Evolutionary conservation across 2,113 vertebrate species (phyloP), one percentile per base, ranked within the genome.

Genomic region (Hassar affinis): DNA sequence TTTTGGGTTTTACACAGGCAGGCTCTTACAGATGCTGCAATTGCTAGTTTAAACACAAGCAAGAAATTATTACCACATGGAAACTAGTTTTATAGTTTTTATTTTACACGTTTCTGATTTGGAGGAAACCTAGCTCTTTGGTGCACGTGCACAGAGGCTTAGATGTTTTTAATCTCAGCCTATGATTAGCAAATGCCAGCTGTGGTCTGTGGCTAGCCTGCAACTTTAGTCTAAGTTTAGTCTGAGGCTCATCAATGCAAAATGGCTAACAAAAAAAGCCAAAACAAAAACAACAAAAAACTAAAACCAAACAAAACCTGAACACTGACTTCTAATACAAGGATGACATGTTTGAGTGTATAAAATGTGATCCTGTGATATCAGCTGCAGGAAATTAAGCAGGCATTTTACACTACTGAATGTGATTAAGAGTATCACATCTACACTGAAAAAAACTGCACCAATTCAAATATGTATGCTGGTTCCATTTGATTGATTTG

Each of bases 211-310:
- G 78, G 62, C 62, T 80, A 66, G 59, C 20, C 30, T 11, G 18
- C n/a, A 51, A 14, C n/a, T 51, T 30, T 6, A 25, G 61, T 17
- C 78, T 66, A 80, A 80, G 61, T 80, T 80, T 80, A 80, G 78
- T 51, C 18, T 66, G 78, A 80, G 78, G 78, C 47, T 80, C 45
- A 80, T 61, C 78, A 66, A 22, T 25, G 27, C 78, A 77, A 38
- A 68, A 38, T 68, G 33, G 18, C 30, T 18, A 12, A 47, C 11
- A 66, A 18, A 35, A 7, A 17, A 68, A 20, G 38, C 6, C 38
- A 3, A 42, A 42, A 42, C 38, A 42, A 15, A 42, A 15, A 42
- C 38, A 42, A 42, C 38, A 33, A 17, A 64, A 64, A 15, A 30
- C 3, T 33, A 38, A 18, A 30, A 30, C n/a, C n/a, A 30, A 30